Conservation (phyloP, 2,797 vertebrate species). For the Eulemur albifrons region DNA sequence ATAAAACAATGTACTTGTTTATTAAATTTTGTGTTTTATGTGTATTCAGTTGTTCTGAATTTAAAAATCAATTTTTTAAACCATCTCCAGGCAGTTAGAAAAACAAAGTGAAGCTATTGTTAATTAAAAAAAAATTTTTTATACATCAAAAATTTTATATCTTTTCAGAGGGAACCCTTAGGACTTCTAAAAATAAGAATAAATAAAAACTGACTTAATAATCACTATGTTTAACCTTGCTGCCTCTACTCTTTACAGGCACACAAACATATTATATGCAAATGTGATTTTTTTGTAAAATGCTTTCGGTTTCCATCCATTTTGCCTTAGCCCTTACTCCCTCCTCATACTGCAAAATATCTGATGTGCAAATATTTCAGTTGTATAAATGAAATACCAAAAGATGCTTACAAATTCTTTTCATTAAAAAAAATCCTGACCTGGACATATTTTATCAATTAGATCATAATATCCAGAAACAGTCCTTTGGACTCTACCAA, state of each 20-base stretch:
- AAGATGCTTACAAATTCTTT: conserved; percentile 7
- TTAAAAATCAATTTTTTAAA: conserved; percentile 23
- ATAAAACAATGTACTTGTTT: background rate
- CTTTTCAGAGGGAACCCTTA: conserved; percentile 56
- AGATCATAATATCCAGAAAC: conserved; percentile 1
- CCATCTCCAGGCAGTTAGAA: conserved; percentile 51
- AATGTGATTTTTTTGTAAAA: background rate
- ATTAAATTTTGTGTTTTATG: conserved; percentile 28
- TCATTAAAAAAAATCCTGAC: conserved; percentile 22
- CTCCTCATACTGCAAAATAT: background rate
- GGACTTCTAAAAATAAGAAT: conserved; percentile 60
- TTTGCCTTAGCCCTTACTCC: background rate
- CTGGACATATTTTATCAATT: conserved; percentile 40
- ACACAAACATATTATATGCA: background rate
- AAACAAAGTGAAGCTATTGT: conserved; percentile 59
- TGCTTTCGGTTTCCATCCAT: conserved; percentile 22
- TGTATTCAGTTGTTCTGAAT: conserved; percentile 65
- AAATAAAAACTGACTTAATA: conserved; percentile 51
- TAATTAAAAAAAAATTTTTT: conserved; percentile 77
- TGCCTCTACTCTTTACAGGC: background rate
- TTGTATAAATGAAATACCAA: conserved; percentile 8
- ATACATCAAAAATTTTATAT: conserved; percentile 64
- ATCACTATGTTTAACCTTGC: conserved; percentile 16
- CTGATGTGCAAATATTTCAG: conserved; percentile 8
- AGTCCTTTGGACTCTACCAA: background rate